Percentiles rank a stretch among this genome's conserved stretches.
phyloP scores from a whole-genome alignment of 1,140 invertebrate species.

The Pteromalus puparum region DNA sequence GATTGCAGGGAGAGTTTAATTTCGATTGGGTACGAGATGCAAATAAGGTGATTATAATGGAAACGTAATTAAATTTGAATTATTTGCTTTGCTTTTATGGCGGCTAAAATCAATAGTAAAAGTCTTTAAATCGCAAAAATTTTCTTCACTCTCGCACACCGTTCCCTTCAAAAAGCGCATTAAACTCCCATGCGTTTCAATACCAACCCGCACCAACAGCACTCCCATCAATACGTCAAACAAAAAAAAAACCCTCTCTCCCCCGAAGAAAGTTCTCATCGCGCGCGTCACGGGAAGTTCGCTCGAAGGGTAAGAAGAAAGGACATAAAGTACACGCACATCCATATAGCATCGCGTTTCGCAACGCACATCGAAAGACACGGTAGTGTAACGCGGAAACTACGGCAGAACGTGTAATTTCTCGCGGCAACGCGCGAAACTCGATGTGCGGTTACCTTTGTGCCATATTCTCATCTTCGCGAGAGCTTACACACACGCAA shows the following conservation, averaged over 20 bases:
- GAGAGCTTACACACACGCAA: no score
- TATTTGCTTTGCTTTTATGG: no score
- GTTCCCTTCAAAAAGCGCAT: no score
- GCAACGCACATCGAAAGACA: background rate
- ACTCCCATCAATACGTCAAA: background rate
- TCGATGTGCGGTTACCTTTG: constrained; percentile 19
- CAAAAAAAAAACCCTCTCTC: background rate
- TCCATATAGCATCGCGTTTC: background rate
- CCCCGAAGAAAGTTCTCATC: background rate
- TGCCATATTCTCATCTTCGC: background rate
- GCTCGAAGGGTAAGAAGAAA: background rate
- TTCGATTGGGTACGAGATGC: no score
- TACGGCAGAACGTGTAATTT: constrained; percentile 33
- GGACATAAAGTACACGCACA: background rate
- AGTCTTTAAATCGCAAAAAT: no score
- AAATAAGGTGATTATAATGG: no score
- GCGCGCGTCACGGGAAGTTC: background rate
- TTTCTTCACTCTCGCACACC: no score
- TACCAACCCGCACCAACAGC: no score
- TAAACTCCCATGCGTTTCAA: no score
- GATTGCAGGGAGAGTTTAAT: no score
- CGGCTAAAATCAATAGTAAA: no score
- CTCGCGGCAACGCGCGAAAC: constrained; percentile 1
- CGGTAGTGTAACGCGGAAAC: background rate
- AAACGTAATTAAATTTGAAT: no score